Base-by-base conservation (phyloP, 1,140 invertebrate genomes). In the Lycorma delicatula region DNA sequence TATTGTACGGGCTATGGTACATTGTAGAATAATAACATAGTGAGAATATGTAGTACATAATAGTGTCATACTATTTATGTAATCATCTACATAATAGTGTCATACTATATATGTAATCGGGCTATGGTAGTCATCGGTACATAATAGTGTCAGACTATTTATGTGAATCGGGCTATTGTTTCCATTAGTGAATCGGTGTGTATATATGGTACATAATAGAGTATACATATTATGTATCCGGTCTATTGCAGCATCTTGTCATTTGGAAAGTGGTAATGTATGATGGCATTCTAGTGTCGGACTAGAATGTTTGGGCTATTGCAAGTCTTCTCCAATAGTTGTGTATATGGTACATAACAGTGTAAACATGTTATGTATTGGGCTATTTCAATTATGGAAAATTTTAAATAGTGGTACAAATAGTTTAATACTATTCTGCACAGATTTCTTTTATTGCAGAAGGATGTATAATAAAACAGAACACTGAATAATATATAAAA, bases 41-140 rank as follows among this genome's bases (percentile, higher is more conserved):
- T 54, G 50, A 59, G 57, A 59, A 38, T 50, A 52, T 59, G 58
- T 58, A 34, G 44, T 61, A 64, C 62, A 64, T 64, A 64, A 64
- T 64, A 61, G 60, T 64, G 58, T 54, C 54, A 60, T 64, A 64
- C 63, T 64, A 64, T 64, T 63, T 56, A 64, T 64, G 63, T 64
- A 64, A 64, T 61, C 49, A 12, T 55, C 29, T 54, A 53, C 46
- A 53, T 59, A 53, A 59, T 59, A 53, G 46, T 59, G 51, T 59
- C 52, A 54, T 36, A 59, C 46, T 50, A 50, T 54, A 27, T 59
- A 54, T 53, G 51, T 50, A 44, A 54, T 56, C 48, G 34, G 47
- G 20, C 44, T 60, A 54, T 53, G 49, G 55, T 54, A 28, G 44
- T 46, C 46, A 60, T 60, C 59, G 54, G 54, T 60, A 60, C 59